These are phyloP conservation scores for Ophraella communa DNA, from an alignment of 2,888 invertebrate species.

Conservation along the genomic window DNA sequence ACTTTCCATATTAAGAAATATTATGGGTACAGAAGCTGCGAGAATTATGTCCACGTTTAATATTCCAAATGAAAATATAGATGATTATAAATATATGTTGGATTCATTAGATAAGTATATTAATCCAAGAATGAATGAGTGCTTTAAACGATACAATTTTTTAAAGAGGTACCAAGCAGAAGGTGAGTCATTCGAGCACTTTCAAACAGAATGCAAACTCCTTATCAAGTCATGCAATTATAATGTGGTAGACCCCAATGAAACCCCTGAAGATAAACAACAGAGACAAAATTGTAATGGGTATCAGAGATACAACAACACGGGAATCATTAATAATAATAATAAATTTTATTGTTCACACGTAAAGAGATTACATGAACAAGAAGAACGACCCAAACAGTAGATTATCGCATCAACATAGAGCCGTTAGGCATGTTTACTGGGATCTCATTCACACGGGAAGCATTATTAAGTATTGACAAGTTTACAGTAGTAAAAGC, in stretches of 20 bases:
- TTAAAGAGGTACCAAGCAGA: conserved; percentile 34
- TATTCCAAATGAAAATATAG: too few relatives aligned
- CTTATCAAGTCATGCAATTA: conserved; percentile 19
- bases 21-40: too few relatives aligned
- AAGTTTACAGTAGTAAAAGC: conserved; percentile 34
- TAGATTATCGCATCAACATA: too few relatives aligned
- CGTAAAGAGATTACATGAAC: too few relatives aligned
- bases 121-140: conserved; percentile 40
- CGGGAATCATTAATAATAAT: too few relatives aligned
- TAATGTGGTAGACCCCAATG: conserved; percentile 16
- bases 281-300: conserved; percentile 35
- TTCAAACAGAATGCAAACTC: conserved; percentile 31
- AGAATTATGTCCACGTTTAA: too few relatives aligned
- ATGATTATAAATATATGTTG: too few relatives aligned
- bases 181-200: conserved; percentile 38
- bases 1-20: too few relatives aligned
- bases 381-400: too few relatives aligned
- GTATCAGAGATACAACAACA: conserved; percentile 30
- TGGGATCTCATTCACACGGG: too few relatives aligned
- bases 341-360: too few relatives aligned
- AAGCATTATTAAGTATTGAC: conserved; percentile 37
- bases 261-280: conserved; percentile 26
- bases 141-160: conserved; percentile 39
- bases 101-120: conserved; percentile 22
- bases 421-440: too few relatives aligned